Evolutionary conservation across 2,888 invertebrate species (phyloP), one percentile per base, ranked within the genome.

Genomic region (Plagodis pulveraria): DNA sequence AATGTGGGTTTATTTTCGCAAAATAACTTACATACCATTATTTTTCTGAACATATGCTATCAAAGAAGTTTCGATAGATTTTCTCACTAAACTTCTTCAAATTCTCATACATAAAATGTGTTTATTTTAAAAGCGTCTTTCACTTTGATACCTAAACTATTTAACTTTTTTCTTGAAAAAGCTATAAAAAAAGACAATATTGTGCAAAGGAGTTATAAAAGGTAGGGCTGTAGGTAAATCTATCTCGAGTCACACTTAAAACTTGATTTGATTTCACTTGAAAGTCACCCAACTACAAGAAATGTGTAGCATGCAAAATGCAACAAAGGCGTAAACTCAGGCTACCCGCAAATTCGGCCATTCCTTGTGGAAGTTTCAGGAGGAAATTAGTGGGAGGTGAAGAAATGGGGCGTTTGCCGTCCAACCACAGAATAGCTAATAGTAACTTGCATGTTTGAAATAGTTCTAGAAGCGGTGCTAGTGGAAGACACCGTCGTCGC

Each of bases 341-440:
- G 73, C 72, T 73, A 69, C 67, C 69, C 67, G 56, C 67, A 65
- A 80, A 83, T 80, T 80, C 74, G 77, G 77, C 66, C 66, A 67
- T 81, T 79, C 63, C 72, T 70, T 71, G 66, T 56, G 70, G 65
- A 85, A 84, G 81, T 86, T 86, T 76, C 75, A 74, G 78, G 76
- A 80, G 78, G 74, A 81, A 83, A 86, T 85, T 86, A 84, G 80
- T 80, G 78, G 78, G 74, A 57, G 71, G 66, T 71, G 77, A 83
- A 82, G 83, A 83, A 83, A 78, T 72, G 76, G 70, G 72, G 70
- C 70, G 71, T 58, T 66, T 66, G 71, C 65, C 10, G 68, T 76
- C 69, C 64, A 34, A 43, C 49, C 44, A 33, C 40, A 40, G 40
- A 40, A 6, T 40, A 40, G 10, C 8, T 40, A 8, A 40, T 40